Evolutionary conservation across 2,888 invertebrate genomes (phyloP).

Genomic region (Dolomedes plantarius): DNA sequence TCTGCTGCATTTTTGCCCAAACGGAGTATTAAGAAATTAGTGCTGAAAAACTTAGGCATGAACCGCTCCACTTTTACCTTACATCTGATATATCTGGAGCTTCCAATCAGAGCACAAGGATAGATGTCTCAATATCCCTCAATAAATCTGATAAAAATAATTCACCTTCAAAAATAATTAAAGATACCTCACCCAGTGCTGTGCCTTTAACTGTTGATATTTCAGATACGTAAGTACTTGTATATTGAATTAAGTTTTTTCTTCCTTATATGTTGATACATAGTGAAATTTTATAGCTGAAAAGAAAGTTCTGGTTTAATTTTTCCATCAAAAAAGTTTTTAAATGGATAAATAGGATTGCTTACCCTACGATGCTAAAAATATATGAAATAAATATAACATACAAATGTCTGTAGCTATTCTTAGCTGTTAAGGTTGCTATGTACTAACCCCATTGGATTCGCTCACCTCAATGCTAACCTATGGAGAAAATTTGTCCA

Average conservation of each 20-base stretch:
- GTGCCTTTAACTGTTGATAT: conserved; percentile 54
- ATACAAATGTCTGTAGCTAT: no score
- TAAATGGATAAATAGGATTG: no score
- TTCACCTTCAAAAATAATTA: background rate
- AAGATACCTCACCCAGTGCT: background rate
- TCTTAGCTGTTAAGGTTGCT: no score
- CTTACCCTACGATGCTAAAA: no score
- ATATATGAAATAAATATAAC: no score
- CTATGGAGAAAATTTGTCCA: no score
- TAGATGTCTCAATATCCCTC: conserved; percentile 63
- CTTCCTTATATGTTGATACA: no score
- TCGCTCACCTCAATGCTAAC: no score
- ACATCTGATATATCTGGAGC: conserved; percentile 45
- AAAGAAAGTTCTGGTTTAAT: no score
- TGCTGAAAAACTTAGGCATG: conserved; percentile 80
- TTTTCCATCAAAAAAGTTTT: no score
- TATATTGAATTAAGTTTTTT: background rate
- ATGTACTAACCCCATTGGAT: no score
- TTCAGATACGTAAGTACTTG: conserved; percentile 47
- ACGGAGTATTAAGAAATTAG: conserved; percentile 83
- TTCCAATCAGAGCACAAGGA: conserved; percentile 35
- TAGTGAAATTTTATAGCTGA: no score
- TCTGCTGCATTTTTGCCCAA: conserved; percentile 78
- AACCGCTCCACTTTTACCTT: conserved; percentile 36
- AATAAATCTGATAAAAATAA: conserved; percentile 15